These are phyloP conservation scores for Leuciscus waleckii DNA, from an alignment of 2,797 vertebrate genomes.

Conservation along the genomic window DNA sequence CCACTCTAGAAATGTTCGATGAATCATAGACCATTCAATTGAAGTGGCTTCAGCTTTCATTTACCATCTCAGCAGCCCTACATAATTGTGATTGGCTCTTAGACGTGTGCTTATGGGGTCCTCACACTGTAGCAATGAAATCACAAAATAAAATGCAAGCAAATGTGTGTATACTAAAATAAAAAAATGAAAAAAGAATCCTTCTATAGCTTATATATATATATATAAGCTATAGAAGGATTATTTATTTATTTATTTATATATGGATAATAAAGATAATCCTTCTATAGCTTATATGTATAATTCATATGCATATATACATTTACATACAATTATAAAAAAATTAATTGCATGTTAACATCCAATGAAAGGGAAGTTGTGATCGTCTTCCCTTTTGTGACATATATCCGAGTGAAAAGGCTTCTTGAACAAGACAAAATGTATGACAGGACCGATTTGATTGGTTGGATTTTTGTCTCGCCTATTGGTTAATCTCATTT, in stretches of 20 bases:
- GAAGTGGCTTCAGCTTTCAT: background rate
- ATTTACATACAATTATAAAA: background rate
- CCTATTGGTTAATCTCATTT: background rate
- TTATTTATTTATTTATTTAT: too few relatives aligned
- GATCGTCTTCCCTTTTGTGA: background rate
- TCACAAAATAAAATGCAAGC: background rate
- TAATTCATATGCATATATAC: background rate
- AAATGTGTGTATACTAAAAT: background rate
- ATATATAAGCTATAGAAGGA: too few relatives aligned
- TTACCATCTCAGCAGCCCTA: background rate
- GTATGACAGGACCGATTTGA: background rate
- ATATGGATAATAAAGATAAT: too few relatives aligned
- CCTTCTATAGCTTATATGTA: background rate
- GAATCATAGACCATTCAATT: background rate
- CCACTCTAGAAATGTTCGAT: background rate
- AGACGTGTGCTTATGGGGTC: background rate
- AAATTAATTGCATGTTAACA: too few relatives aligned
- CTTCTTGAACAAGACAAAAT: background rate
- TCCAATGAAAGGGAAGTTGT: background rate
- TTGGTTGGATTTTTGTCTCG: background rate
- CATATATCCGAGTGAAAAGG: background rate
- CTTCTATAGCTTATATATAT: too few relatives aligned
- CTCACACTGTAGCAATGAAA: background rate
- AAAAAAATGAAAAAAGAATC: too few relatives aligned
- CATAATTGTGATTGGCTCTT: background rate